Conservation (phyloP, 2,797 vertebrate genomes). For the Astyanax mexicanus region DNA sequence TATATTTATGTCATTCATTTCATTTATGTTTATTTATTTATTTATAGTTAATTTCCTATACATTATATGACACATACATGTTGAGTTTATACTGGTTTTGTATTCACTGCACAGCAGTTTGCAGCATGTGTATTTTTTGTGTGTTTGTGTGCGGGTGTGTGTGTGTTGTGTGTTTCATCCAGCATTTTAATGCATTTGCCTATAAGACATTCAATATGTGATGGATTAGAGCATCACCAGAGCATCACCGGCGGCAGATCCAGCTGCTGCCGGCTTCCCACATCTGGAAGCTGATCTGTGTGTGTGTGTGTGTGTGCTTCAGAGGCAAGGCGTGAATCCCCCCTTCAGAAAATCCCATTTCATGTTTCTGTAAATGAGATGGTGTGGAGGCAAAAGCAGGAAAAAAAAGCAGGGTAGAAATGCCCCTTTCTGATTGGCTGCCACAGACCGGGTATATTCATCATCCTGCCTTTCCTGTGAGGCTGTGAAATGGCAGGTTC, state of each 20-base stretch:
- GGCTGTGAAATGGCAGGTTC: constrained; percentile 24
- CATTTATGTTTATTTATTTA: no score
- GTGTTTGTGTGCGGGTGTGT: no score
- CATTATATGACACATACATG: no score
- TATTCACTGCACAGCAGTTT: background rate
- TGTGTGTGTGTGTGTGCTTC: constrained; percentile 4
- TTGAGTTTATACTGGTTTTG: no score
- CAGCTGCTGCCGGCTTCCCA: constrained; percentile 17
- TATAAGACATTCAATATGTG: background rate
- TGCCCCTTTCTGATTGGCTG: background rate
- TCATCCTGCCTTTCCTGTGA: background rate
- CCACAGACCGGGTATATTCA: background rate
- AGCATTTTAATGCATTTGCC: background rate
- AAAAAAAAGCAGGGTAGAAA: no score
- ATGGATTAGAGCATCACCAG: background rate
- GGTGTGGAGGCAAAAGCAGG: constrained; percentile 18
- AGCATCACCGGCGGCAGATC: no score
- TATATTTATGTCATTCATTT: no score
- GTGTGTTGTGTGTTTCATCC: background rate
- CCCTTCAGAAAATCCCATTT: constrained; percentile 44
- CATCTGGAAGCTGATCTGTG: constrained; percentile 33
- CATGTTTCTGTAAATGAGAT: constrained; percentile 44
- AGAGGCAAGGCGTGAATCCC: constrained; percentile 23
- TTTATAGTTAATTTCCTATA: no score
- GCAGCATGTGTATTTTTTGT: background rate